Evolutionary conservation across 2,888 invertebrate genomes (phyloP), one percentile per base, ranked within the genome.

Genomic region (Drosophila nigricruria): DNA sequence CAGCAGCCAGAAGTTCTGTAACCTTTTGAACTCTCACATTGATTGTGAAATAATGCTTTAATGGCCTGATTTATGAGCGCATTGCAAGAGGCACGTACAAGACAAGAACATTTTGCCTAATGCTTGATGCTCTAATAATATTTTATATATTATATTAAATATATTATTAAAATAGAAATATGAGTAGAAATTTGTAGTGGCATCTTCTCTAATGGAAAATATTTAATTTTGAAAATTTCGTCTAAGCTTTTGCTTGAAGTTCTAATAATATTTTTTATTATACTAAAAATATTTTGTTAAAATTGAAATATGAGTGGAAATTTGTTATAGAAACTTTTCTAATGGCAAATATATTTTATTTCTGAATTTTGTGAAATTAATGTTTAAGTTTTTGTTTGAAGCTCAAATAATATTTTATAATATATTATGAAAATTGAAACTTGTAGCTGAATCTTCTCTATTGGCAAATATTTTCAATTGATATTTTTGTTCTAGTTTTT

Each of bases 11-110:
- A 76, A 71, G 77, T 72, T 89, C 78, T 58, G 53, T 66, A 73
- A 77, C 84, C 89, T 76, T 64, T 73, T 73, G 77, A 86, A 86
- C 87, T 59, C 58, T 66, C 63, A 52, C 70, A 45, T 56, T 75
- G 86, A 70, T 82, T 64, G 70, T 36, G 54, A 72, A 67, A 69
- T 76, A 70, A 77, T 75, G 63, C 63, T 61, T 75, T 38, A 75
- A 62, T 47, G 54, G 38, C 34, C 56, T 70, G 64, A 77, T 77
- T 65, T 75, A 77, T 75, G 56, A 56, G 30, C 23, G 16, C 38
- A 43, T 40, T 9, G 27, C 20, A 4, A 23, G 34, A 14, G 34
- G 57, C 79, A 60, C 68, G 79, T 73, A 64, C 43, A 27, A 34
- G 34, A 43, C 38, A 42, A 38, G 23, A 60, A 34, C 43, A 27